Evolutionary conservation across 2,797 vertebrate species (phyloP), one percentile per base, ranked within the genome.

Genomic region (Sphenopsis melanotis): DNA sequence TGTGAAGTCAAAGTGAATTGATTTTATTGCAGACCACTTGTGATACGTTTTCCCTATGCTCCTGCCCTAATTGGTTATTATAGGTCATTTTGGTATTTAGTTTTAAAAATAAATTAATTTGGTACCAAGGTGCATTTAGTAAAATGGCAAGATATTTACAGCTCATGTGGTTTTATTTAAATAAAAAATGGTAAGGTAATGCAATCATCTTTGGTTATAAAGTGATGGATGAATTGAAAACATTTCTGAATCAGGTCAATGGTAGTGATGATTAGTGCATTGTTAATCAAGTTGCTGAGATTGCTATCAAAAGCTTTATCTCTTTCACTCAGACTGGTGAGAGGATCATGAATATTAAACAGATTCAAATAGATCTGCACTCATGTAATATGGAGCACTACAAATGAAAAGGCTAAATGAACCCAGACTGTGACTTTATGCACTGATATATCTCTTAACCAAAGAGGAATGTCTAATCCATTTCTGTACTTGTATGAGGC

Each of bases 271-370:
- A 98, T 98, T 98, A 98, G 98, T 97, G 97, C 97, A 98, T 98
- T 98, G 98, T 98, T 98, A 98, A 98, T 98, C 98, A 98, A 97
- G 98, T 98, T 98, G 98, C 97, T 98, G 97, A 98, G 97, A 98
- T 98, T 98, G 98, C 98, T 97, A 98, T 98, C 98, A 98, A 98
- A 98, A 97, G 98, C 98, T 97, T 98, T 98, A 98, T 97, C 97
- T 98, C 97, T 97, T 98, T 98, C 97, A 97, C 97, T 98, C 96
- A 97, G 97, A 96, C 97, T 98, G 95, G 98, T 98, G 97, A 98
- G 97, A 97, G 97, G 96, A 97, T 98, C 98, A 98, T 98, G 98
- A 98, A 98, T 98, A 98, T 98, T 98, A 98, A 98, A 98, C 96
- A 98, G 95, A 98, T 98, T 98, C 97, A 98, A 98, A 98, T 98